Evolutionary conservation across 1,140 invertebrate species (phyloP).

Genomic region (Tetramorium alpestre): DNA sequence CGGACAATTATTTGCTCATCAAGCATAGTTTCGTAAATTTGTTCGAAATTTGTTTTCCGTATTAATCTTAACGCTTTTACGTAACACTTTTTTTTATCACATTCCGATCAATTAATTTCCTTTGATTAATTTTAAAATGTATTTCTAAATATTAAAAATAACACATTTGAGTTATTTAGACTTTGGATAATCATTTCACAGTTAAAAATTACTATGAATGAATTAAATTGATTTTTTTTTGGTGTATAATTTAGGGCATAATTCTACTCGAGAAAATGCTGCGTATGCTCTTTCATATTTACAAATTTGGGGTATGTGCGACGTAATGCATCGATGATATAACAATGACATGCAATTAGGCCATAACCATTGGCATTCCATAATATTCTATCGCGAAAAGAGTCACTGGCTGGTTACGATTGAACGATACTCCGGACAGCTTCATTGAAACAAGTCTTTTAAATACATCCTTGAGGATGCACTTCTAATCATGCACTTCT

Average conservation of each 20-base stretch:
- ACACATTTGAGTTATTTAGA: neutral
- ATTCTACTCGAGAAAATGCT: neutral
- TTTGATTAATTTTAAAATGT: neutral
- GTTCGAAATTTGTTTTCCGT: neutral
- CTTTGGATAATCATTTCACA: neutral
- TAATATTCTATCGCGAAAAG: slow-evolving; percentile 15
- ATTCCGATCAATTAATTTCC: neutral
- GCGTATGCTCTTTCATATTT: neutral
- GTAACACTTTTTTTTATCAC: too few species aligned
- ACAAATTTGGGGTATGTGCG: neutral
- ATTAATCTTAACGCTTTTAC: neutral
- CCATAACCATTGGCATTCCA: slow-evolving; percentile 20
- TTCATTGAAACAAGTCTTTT: slow-evolving; percentile 22
- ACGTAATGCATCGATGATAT: neutral
- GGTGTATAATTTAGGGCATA: neutral
- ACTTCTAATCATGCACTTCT: neutral
- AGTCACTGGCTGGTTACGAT: neutral
- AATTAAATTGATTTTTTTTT: neutral
- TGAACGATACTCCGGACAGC: slow-evolving; percentile 15
- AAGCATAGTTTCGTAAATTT: neutral
- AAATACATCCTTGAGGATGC: slow-evolving; percentile 4
- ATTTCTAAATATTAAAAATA: neutral
- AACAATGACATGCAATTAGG: slow-evolving; percentile 8
- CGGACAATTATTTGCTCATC: neutral
- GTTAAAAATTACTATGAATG: neutral